Base-by-base conservation (phyloP, 2,797 vertebrate genomes). In the Lophius americanus region DNA sequence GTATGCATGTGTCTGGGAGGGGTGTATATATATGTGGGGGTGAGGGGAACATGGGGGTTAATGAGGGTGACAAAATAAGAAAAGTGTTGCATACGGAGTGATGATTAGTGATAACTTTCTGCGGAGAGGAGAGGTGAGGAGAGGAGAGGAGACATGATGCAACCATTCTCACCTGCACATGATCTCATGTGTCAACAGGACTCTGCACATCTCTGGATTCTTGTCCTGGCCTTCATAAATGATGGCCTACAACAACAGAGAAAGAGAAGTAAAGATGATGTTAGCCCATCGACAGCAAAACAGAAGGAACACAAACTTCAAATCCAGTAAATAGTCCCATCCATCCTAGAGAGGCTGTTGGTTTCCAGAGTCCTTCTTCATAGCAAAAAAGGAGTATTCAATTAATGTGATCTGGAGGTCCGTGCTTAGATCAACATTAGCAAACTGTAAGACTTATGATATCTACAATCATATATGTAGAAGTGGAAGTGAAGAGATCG, bases 171-270 rank as follows among this genome's bases (percentile, higher is more conserved):
- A 94, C 93, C 97, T 99, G 96, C 98, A 99, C 98, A 99, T 99
- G 93, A 99, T 99, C 93, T 99, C 98, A 37, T 99, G 98, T 63
- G 97, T 99, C 91, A 99, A 95, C 82, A 99, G 93, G 80, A 99
- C 97, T 91, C 97, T 93, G 86, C 98, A 99, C 98, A 99, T 99
- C 94, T 99, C 97, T 6, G 97, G 97, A 86, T 99, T 99, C 93
- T 99, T 99, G 92, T 99, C 98, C 92, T 99, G 98, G 85, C 98
- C 98, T 95, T 99, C 98, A 57, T 99, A 99, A 65, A 99, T 44
- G 65, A 99, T 99, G 0, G 91, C 9, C 88, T 92, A 68, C 35
- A 53, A 64, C 76, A 49, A 75, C 35, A 79, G 37, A 84, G 33
- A 71, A 38, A 46, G 32, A 51, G 14, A 9, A 38, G n/a, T 60